Evolutionary conservation across 2,888 invertebrate genomes (phyloP).

Genomic region (Anticlea derivata): DNA sequence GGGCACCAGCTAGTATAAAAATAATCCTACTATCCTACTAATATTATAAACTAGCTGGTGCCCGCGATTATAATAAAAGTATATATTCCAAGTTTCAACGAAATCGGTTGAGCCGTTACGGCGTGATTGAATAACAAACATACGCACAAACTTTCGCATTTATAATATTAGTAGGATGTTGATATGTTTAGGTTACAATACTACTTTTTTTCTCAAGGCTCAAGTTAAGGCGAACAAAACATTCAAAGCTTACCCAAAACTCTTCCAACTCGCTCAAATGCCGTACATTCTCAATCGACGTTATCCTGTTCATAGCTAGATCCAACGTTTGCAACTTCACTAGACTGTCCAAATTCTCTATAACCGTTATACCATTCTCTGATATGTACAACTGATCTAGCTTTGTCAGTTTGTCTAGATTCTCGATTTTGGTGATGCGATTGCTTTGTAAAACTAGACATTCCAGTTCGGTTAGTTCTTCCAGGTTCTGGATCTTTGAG

Average conservation of each 20-base stretch:
- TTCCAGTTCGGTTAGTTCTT: conserved; percentile 87
- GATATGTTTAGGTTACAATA: too few species aligned
- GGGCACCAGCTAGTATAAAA: too few species aligned
- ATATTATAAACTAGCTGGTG: too few species aligned
- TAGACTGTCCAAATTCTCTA: conserved; percentile 91
- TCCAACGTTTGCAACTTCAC: conserved; percentile 92
- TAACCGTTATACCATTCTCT: conserved; percentile 93
- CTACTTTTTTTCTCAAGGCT: too few species aligned
- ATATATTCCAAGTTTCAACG: too few species aligned
- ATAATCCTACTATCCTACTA: too few species aligned
- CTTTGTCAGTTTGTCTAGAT: conserved; percentile 88
- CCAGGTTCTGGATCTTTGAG: conserved; percentile 91
- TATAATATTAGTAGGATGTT: too few species aligned
- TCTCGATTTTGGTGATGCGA: conserved; percentile 93
- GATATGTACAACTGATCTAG: conserved; percentile 96
- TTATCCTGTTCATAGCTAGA: conserved; percentile 94
- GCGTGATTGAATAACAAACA: too few species aligned
- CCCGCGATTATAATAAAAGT: too few species aligned
- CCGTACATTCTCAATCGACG: conserved; percentile 89
- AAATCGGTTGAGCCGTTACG: too few species aligned
- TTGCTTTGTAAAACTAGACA: conserved; percentile 96
- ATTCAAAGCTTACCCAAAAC: conserved; percentile 91
- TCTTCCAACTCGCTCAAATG: conserved; percentile 93
- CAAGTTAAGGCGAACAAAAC: too few species aligned
- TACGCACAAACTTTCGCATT: too few species aligned